Percentiles rank a stretch among this genome's conserved stretches.
Conservation (phyloP, 92 coral and sea anemone species). For the Palythoa grandis region DNA sequence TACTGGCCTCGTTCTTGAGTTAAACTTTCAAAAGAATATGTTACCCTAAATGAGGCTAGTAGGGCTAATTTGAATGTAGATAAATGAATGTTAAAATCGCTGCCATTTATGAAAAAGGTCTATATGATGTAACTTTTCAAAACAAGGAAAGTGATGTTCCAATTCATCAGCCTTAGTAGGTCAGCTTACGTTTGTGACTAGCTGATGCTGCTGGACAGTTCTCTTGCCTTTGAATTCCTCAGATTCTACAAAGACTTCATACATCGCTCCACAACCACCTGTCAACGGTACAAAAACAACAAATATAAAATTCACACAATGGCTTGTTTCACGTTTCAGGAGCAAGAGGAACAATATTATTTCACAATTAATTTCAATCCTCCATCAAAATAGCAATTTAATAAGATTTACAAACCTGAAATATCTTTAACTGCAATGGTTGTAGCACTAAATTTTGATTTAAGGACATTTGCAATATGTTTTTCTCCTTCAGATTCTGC, state of each 20-base stretch:
- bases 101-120: no score
- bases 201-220: conserved; percentile 88
- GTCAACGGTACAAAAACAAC: background rate
- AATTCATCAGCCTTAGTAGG: background rate
- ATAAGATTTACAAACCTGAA: conserved; percentile 67
- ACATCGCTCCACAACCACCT: conserved; percentile 99
- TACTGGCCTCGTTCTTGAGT: no score
- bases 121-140: no score
- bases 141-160: no score
- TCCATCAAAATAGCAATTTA: background rate
- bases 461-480: conserved; percentile 75
- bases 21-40: no score
- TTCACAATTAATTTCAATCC: background rate
- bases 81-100: no score
- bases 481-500: conserved; percentile 78
- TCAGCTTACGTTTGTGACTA: conserved; percentile 75
- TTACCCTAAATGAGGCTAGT: no score
- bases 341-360: background rate
- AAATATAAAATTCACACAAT: no score
- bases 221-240: conserved; percentile 87
- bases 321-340: no score
- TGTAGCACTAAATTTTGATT: conserved; percentile 76
- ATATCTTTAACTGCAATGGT: conserved; percentile 86
- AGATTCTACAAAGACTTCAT: conserved; percentile 90
- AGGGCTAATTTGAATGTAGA: no score